These are phyloP conservation scores for Cryptus armator DNA, from an alignment of 2,888 invertebrate species.

Conservation along the genomic window DNA sequence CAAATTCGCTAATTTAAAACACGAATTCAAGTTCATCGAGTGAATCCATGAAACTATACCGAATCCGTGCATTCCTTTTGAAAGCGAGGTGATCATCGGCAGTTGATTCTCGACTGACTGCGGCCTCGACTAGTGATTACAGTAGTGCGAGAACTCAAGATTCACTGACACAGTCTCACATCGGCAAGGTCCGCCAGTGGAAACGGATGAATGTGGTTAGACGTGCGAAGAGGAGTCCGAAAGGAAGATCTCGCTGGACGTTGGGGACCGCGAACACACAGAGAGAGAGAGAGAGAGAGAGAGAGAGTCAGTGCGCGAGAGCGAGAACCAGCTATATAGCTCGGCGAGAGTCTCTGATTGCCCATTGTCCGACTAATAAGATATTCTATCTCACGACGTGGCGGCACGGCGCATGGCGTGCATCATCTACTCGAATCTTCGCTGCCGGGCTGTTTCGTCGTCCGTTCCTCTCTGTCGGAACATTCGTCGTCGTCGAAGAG, in stretches of 20 bases:
- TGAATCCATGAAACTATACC: no score
- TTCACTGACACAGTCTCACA: conserved; percentile 2
- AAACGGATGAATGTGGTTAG: conserved; percentile 71
- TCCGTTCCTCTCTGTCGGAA: conserved; percentile 15
- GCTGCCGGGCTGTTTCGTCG: conserved; percentile 46
- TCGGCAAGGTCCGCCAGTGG: conserved; percentile 66
- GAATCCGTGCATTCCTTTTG: conserved; percentile 6
- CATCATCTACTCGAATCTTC: conserved; percentile 60
- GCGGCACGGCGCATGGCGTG: conserved; percentile 54
- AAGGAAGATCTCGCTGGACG: conserved; percentile 53
- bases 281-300: conserved; percentile 9
- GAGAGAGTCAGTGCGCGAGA: conserved; percentile 62
- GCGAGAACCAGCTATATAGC: conserved; percentile 77
- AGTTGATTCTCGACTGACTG: conserved; percentile 13
- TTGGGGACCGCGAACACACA: conserved; percentile 26
- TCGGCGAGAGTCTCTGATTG: conserved; percentile 81
- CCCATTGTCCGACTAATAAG: conserved; percentile 84
- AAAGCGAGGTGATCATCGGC: conserved; percentile 18
- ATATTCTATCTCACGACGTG: conserved; percentile 79
- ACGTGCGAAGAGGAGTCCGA: conserved; percentile 48
- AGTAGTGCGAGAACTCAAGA: conserved; percentile 20
- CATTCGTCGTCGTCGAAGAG: conserved; percentile 27
- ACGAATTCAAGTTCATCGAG: no score
- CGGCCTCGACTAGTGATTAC: conserved; percentile 34
- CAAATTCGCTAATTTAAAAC: no score